These are phyloP conservation scores for Deroptyus accipitrinus DNA, from an alignment of 2,113 vertebrate genomes.

Conservation along the genomic window DNA sequence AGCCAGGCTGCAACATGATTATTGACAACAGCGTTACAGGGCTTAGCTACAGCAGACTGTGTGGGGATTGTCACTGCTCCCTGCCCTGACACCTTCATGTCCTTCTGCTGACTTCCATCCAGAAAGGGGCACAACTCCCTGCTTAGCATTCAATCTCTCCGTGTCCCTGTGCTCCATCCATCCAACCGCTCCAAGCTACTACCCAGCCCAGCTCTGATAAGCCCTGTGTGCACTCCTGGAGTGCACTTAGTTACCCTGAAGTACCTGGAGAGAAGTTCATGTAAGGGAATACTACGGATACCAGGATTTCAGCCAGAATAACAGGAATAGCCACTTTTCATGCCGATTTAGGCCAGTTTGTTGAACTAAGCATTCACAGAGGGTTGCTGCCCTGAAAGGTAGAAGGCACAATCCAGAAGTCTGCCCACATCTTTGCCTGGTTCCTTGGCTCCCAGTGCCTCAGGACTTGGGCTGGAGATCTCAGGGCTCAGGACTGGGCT, in stretches of 20 bases:
- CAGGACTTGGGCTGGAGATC: not conserved
- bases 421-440: not conserved
- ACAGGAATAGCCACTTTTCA: not conserved
- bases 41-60: too few species aligned
- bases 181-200: not conserved
- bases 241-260: not conserved
- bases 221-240: not conserved
- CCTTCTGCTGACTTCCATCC: not conserved
- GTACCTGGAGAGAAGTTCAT: not conserved
- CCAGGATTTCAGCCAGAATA: not conserved
- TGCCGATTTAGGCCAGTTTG: not conserved
- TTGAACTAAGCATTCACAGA: not conserved
- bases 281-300: not conserved
- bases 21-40: too few species aligned
- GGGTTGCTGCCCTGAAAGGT: not conserved
- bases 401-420: not conserved
- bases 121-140: not conserved
- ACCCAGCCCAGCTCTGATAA: not conserved
- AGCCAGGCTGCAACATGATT: accelerated
- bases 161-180: not conserved
- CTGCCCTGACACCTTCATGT: not conserved
- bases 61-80: not conserved
- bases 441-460: not conserved
- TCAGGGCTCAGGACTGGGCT: not conserved
- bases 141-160: accelerated